Evolutionary conservation across 2,888 invertebrate genomes (phyloP).

Genomic region (Apamea crenata): DNA sequence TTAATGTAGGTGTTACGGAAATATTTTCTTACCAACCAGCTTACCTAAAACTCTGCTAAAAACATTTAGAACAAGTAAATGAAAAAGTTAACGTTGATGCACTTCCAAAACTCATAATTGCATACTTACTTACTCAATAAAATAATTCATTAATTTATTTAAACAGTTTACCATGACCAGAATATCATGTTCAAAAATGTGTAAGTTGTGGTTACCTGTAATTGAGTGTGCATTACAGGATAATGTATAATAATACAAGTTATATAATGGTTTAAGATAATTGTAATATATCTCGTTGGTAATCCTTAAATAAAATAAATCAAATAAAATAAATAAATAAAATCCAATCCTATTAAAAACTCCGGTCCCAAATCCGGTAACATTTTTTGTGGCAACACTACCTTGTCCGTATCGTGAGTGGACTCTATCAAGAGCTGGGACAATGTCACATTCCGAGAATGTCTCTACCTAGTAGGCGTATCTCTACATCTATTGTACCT

Average conservation of each 20-base stretch:
- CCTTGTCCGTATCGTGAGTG: constrained; percentile 67
- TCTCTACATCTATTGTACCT: constrained; percentile 66
- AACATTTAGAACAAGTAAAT: too few relatives aligned
- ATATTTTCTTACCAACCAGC: neutral
- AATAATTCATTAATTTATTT: neutral
- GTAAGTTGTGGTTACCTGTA: too few relatives aligned
- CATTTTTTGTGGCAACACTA: constrained; percentile 56
- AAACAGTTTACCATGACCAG: neutral
- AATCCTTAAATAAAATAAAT: too few relatives aligned
- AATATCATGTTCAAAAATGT: neutral
- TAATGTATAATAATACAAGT: too few relatives aligned
- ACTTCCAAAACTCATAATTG: neutral
- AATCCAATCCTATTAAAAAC: neutral
- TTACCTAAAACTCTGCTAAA: neutral
- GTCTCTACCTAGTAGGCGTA: constrained; percentile 67
- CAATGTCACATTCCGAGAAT: constrained; percentile 66
- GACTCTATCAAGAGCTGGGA: constrained; percentile 68
- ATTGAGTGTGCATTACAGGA: too few relatives aligned
- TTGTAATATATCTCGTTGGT: too few relatives aligned
- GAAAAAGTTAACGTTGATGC: too few relatives aligned
- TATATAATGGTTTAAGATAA: too few relatives aligned
- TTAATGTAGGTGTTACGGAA: too few relatives aligned
- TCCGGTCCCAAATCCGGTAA: neutral
- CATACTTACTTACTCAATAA: neutral
- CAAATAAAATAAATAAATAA: too few relatives aligned